Percentiles rank a stretch among this genome's conserved stretches.
Conservation (phyloP, 2,888 invertebrate species). For the Phortica okadai region DNA sequence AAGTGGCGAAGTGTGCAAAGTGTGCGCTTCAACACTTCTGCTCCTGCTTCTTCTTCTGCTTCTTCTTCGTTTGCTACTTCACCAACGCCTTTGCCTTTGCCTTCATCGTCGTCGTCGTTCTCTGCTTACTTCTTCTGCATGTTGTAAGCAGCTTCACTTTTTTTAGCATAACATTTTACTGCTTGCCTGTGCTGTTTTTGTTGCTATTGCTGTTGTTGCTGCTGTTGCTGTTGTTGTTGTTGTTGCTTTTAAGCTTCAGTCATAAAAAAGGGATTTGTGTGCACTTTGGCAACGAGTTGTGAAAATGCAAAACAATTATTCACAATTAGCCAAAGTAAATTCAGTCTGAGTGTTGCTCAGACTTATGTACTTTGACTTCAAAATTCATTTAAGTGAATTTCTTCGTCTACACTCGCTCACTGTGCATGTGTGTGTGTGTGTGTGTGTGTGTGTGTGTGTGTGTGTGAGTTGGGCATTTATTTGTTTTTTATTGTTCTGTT, state of each 20-base stretch:
- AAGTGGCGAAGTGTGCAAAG: not conserved
- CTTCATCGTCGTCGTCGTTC: not conserved
- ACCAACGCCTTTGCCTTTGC: not conserved
- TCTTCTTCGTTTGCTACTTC: not conserved
- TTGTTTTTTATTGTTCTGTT: not conserved
- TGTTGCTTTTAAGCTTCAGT: slow-evolving; percentile 45
- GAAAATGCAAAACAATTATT: slow-evolving; percentile 31
- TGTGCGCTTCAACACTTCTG: slow-evolving; percentile 1
- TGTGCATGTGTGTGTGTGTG: too few species aligned
- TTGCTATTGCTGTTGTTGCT: too few species aligned
- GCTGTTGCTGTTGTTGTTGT: slow-evolving; percentile 35
- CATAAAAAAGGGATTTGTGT: slow-evolving; percentile 27
- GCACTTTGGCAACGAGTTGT: slow-evolving; percentile 27
- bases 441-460: not conserved
- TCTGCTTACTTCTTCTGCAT: not conserved
- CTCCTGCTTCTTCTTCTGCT: not conserved
- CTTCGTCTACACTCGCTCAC: not conserved
- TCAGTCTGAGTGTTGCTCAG: not conserved
- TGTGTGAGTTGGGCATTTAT: not conserved
- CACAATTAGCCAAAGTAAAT: slow-evolving; percentile 29
- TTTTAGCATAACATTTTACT: not conserved
- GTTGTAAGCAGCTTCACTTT: slow-evolving; percentile 1
- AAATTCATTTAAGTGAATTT: not conserved
- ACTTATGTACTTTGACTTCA: not conserved
- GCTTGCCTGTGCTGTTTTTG: too few species aligned